phyloP scores from a whole-genome alignment of 53 echinoderm and acorn worm species.

The Stichopus horrens region DNA sequence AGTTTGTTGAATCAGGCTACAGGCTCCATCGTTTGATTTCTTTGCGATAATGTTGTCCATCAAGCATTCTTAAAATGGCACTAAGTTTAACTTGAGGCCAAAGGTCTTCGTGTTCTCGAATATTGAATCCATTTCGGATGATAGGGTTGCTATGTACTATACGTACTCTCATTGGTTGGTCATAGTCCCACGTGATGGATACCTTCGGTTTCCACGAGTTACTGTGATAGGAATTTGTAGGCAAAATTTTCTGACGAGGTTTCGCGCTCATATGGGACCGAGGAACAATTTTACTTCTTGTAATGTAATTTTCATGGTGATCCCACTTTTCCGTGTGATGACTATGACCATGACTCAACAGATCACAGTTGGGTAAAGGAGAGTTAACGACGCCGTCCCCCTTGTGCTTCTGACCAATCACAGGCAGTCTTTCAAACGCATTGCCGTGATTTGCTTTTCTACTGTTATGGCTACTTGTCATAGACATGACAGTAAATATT shows the following conservation, averaged over 20 bases:
- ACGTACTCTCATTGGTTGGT: not conserved
- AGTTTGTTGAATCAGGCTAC: not conserved
- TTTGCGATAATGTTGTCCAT: conserved; percentile 19
- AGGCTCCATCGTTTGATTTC: conserved; percentile 19
- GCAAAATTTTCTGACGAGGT: not conserved
- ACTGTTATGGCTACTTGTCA: not conserved
- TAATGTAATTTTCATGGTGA: not conserved
- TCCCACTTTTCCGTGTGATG: too few relatives aligned
- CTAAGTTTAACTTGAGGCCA: conserved; percentile 17
- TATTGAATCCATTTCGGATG: not conserved
- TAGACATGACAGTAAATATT: not conserved
- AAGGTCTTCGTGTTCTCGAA: conserved; percentile 22
- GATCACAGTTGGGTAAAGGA: too few relatives aligned
- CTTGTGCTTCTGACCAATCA: not conserved
- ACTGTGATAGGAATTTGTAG: not conserved
- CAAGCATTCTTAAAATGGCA: conserved; percentile 18
- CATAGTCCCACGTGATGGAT: conserved; percentile 5
- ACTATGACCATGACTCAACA: too few relatives aligned
- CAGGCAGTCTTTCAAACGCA: not conserved
- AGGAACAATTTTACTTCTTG: not conserved
- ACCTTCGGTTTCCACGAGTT: conserved; percentile 16
- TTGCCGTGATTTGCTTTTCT: not conserved
- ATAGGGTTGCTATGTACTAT: not conserved
- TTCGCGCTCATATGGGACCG: not conserved
- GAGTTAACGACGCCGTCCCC: not conserved